Evolutionary conservation across 2,113 vertebrate genomes (phyloP).

Genomic region (Aegithalos caudatus): DNA sequence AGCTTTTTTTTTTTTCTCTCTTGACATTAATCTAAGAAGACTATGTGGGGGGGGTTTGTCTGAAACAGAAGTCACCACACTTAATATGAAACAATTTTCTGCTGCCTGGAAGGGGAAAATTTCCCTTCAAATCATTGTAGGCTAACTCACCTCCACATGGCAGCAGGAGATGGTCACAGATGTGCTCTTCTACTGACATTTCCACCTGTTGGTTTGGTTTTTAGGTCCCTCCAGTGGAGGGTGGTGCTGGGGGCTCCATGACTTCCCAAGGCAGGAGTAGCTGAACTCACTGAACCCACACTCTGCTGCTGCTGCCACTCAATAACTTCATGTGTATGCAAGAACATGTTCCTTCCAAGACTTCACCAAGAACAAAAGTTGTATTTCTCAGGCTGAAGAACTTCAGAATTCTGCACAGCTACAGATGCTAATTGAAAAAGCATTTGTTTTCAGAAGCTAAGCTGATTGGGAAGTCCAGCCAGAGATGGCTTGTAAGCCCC

Average conservation of each 20-base stretch:
- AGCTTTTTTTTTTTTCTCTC: background rate
- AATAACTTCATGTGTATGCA: rapidly evolving
- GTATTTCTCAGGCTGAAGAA: background rate
- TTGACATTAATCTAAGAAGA: background rate
- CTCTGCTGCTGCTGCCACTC: background rate
- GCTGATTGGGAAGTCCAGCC: background rate
- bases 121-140: background rate
- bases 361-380: background rate
- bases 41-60: rapidly evolving
- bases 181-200: background rate
- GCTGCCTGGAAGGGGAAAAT: background rate
- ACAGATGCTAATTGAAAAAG: background rate
- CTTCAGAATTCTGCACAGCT: background rate
- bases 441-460: background rate
- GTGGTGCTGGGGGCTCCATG: background rate
- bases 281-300: background rate
- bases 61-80: background rate
- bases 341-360: background rate
- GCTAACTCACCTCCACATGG: background rate
- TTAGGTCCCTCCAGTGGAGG: background rate
- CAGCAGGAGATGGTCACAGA: background rate
- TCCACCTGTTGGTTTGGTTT: background rate
- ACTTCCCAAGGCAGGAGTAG: background rate
- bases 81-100: background rate
- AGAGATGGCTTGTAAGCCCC: background rate